Evolutionary conservation across 2,888 invertebrate genomes (phyloP).

Genomic region (Autographa gamma): DNA sequence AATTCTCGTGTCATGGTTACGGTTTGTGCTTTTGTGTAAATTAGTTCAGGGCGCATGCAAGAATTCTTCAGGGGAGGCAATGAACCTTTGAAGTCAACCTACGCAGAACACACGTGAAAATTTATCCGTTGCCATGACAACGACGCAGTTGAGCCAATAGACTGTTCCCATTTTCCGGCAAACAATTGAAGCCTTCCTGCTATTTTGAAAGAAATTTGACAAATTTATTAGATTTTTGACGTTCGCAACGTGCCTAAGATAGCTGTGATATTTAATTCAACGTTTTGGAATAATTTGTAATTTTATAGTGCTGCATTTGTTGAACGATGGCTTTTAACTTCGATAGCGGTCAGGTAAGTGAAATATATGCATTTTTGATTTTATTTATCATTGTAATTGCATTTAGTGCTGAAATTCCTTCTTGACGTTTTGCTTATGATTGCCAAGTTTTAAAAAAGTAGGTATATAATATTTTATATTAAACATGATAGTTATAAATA

Average conservation of each 20-base stretch:
- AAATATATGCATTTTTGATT: neutral
- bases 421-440: neutral
- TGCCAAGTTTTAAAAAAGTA: neutral
- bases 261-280: slow-evolving; percentile 65
- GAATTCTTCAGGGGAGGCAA: slow-evolving; percentile 51
- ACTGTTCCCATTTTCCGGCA: slow-evolving; percentile 71
- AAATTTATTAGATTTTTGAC: slow-evolving; percentile 51
- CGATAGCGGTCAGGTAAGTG: slow-evolving; percentile 84
- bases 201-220: slow-evolving; percentile 66
- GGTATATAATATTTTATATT: too few relatives aligned
- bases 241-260: slow-evolving; percentile 46
- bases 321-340: slow-evolving; percentile 81
- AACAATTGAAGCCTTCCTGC: slow-evolving; percentile 58
- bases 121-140: slow-evolving; percentile 71
- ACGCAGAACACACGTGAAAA: slow-evolving; percentile 51
- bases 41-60: slow-evolving; percentile 45
- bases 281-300: slow-evolving; percentile 25
- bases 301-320: slow-evolving; percentile 42
- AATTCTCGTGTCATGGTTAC: slow-evolving; percentile 24
- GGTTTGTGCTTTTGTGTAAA: slow-evolving; percentile 23
- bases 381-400: neutral
- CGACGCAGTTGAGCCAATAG: slow-evolving; percentile 83
- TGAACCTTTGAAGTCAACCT: slow-evolving; percentile 55
- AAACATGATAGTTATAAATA: too few relatives aligned
- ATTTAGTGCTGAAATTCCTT: neutral